Evolutionary conservation across 2,888 invertebrate genomes (phyloP).

Genomic region (Temnothorax rugatulus): DNA sequence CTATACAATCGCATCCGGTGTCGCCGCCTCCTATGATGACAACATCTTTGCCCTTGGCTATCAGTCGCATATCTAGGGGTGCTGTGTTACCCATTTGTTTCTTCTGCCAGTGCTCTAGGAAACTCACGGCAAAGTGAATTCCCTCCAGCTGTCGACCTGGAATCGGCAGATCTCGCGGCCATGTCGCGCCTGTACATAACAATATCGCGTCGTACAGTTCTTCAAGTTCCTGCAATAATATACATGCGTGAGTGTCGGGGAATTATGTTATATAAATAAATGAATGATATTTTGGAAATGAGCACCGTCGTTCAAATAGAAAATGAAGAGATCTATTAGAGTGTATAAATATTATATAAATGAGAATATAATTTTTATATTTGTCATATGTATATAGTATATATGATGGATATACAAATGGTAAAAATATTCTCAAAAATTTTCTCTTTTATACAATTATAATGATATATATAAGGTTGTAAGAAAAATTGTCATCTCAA

Average conservation of each 20-base stretch:
- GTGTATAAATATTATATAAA: neutral
- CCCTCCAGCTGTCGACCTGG: conserved; percentile 96
- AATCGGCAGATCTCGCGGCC: conserved; percentile 96
- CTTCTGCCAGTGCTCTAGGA: conserved; percentile 98
- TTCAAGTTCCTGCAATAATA: conserved; percentile 75
- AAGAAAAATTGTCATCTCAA: neutral
- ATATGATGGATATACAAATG: too few relatives aligned
- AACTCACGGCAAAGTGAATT: conserved; percentile 99
- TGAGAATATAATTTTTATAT: neutral
- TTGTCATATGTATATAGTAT: neutral
- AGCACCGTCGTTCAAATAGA: neutral
- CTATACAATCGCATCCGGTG: conserved; percentile 99
- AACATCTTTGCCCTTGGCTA: conserved; percentile 97
- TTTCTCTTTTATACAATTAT: neutral
- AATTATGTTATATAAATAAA: conserved; percentile 5
- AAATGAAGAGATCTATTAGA: neutral
- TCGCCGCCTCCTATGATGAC: conserved; percentile 96
- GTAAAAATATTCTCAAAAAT: neutral
- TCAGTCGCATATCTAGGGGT: conserved; percentile 87
- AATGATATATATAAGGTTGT: neutral
- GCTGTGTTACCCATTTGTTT: conserved; percentile 92
- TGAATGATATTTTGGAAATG: neutral
- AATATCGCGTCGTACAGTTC: conserved; percentile 92
- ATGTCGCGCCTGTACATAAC: conserved; percentile 97
- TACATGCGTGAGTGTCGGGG: neutral